A percentile compares a stretch with the other conserved stretches of the same genome.
phyloP scores from a whole-genome alignment of 2,888 invertebrate genomes.

The Endotricha flammealis region DNA sequence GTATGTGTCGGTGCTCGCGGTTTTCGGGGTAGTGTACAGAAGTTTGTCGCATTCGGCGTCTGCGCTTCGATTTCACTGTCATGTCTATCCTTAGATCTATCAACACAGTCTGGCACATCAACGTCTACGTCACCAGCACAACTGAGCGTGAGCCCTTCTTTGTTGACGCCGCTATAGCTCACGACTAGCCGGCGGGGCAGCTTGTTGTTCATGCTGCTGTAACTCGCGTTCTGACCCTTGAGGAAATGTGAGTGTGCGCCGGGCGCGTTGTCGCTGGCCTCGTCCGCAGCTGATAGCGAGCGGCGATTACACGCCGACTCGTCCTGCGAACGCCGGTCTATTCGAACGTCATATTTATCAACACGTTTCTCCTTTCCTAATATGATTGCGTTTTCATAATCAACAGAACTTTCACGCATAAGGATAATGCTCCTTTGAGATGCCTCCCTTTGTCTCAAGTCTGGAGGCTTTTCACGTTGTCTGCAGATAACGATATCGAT shows the following conservation, averaged over 20 bases:
- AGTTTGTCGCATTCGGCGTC: slow-evolving; percentile 77
- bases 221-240: slow-evolving; percentile 78
- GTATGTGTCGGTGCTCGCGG: slow-evolving; percentile 83
- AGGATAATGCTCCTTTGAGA: slow-evolving; percentile 40
- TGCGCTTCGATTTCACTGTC: slow-evolving; percentile 59
- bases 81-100: slow-evolving; percentile 48
- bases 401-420: slow-evolving; percentile 83
- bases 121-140: slow-evolving; percentile 61
- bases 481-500: slow-evolving; percentile 83
- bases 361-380: slow-evolving; percentile 70
- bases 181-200: slow-evolving; percentile 76
- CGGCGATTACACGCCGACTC: slow-evolving; percentile 71
- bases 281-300: slow-evolving; percentile 68
- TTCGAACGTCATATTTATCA: slow-evolving; percentile 79
- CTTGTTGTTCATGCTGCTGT: slow-evolving; percentile 80
- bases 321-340: slow-evolving; percentile 82
- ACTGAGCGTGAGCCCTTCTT: slow-evolving; percentile 61
- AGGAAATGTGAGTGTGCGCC: slow-evolving; percentile 78
- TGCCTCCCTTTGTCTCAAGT: slow-evolving; percentile 38
- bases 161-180: slow-evolving; percentile 72
- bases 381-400: slow-evolving; percentile 81
- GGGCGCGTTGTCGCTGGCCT: slow-evolving; percentile 51
- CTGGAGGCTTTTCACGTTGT: slow-evolving; percentile 50
- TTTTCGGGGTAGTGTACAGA: slow-evolving; percentile 85
- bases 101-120: slow-evolving; percentile 55